These are phyloP conservation scores for Drosophila oshimai DNA, from an alignment of 1,140 invertebrate genomes.

Conservation along the genomic window DNA sequence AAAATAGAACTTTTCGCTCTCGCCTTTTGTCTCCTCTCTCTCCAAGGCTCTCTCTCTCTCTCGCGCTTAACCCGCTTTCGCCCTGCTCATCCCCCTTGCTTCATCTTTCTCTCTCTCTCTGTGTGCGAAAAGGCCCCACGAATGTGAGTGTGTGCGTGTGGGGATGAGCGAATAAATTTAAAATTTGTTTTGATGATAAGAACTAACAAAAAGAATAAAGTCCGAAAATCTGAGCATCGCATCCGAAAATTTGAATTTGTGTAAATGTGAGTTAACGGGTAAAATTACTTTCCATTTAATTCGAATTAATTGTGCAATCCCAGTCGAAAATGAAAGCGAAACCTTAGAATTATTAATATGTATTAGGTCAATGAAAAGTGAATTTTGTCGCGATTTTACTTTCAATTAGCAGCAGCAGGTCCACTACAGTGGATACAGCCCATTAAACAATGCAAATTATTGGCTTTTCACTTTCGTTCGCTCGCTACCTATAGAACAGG, in stretches of 20 bases:
- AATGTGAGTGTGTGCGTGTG: conserved; percentile 2
- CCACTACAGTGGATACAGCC: conserved; percentile 8
- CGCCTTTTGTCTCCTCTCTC: conserved; percentile 7
- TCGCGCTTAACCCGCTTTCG: conserved; percentile 5
- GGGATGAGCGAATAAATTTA: conserved; percentile 14
- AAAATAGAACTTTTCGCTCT: conserved; percentile 60
- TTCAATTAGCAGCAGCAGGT: conserved; percentile 61
- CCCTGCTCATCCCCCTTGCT: background rate
- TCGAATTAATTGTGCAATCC: conserved; percentile 1
- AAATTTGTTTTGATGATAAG: conserved; percentile 14
- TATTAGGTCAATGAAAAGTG: conserved; percentile 62
- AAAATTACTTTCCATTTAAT: conserved; percentile 15
- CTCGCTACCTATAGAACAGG: conserved; percentile 50
- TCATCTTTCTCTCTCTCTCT: background rate
- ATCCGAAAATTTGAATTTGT: conserved; percentile 13
- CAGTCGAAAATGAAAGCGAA: conserved; percentile 34
- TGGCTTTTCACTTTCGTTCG: conserved; percentile 73
- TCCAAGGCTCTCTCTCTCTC: background rate
- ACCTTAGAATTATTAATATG: conserved; percentile 58
- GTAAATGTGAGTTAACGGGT: conserved; percentile 23
- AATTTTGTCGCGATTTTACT: conserved; percentile 66
- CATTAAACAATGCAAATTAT: conserved; percentile 66
- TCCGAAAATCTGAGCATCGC: conserved; percentile 15
- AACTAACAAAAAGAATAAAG: conserved; percentile 31
- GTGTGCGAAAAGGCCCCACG: background rate